Evolutionary conservation across 2,113 vertebrate species (phyloP).

Genomic region (Mus spicilegus): DNA sequence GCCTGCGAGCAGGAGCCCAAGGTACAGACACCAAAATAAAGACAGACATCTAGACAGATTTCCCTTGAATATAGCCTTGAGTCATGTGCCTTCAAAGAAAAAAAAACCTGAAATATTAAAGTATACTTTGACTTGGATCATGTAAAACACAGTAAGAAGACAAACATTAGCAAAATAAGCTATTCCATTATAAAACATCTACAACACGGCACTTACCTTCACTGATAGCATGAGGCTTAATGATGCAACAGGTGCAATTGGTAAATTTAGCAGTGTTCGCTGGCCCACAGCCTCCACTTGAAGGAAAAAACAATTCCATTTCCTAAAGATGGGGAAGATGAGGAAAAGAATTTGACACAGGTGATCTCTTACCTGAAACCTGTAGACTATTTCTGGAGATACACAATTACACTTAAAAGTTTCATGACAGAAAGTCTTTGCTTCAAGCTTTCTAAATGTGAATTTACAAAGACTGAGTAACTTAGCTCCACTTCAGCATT

Average conservation of each 20-base stretch:
- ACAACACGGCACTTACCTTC: slow-evolving; percentile 88
- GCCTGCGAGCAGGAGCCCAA: neutral
- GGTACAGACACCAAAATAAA: neutral
- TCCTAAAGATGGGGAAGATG: slow-evolving; percentile 88
- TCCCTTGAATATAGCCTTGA: neutral
- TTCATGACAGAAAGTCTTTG: neutral
- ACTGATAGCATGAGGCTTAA: slow-evolving; percentile 94
- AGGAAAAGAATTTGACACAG: slow-evolving; percentile 46
- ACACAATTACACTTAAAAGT: neutral
- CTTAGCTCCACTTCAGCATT: neutral
- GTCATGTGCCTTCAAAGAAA: neutral
- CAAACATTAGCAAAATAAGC: neutral
- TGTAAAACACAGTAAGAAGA: neutral
- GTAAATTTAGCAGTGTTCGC: slow-evolving; percentile 91
- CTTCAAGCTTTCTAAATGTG: slow-evolving; percentile 27
- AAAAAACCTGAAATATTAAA: slow-evolving; percentile 27
- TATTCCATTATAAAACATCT: neutral
- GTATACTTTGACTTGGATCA: slow-evolving; percentile 1
- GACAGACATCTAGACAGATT: neutral
- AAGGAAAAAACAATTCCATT: slow-evolving; percentile 97
- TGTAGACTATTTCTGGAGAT: neutral
- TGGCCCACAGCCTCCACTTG: slow-evolving; percentile 91
- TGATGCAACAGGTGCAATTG: slow-evolving; percentile 93
- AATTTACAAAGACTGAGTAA: slow-evolving; percentile 44
- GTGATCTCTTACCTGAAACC: neutral